Base-by-base conservation (phyloP, 2,888 invertebrate species). In the Hyposoter dolosus region DNA sequence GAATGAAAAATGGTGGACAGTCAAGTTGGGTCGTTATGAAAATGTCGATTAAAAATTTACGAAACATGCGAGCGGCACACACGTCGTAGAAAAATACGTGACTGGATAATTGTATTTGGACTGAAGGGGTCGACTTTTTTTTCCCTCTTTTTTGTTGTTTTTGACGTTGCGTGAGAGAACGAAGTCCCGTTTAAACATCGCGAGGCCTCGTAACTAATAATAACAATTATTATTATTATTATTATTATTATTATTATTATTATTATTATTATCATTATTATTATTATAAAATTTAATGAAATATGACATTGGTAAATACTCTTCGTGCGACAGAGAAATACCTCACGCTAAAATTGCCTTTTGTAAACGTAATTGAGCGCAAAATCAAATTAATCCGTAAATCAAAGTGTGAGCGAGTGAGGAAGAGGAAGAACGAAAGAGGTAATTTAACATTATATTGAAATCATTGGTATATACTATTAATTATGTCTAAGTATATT, bases 331-430 rank as follows among this genome's bases (percentile, higher is more conserved):
- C n/a, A 85, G 80, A 65, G 82, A 69, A 50, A 40, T 63, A 84
- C 78, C 81, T 78, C 84, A 89, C 86, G 87, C 90, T 89, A 84
- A 87, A 89, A 92, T 93, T 93, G 93, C 93, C 93, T 93, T 93
- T 83, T 89, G 90, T 91, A 91, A 92, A 92, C 89, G 87, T 92
- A 92, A 93, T 92, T 92, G 94, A 94, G 94, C 94, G 91, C 91
- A 92, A 93, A 93, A 94, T 94, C 94, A 94, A 94, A 94, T 88
- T 91, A 91, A 92, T 87, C 88, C 90, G 79, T 91, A 90, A 91
- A 90, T 91, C 87, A 89, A 92, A 89, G 88, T 81, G 88, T 81
- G 88, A 86, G 88, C 89, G 82, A 88, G 77, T 89, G 81, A 88
- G 66, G 88, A 47, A 28, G 28, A 28, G 28, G 28, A 3, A 28